Conservation (phyloP, 2,888 invertebrate species). For the Nemurella pictetii region DNA sequence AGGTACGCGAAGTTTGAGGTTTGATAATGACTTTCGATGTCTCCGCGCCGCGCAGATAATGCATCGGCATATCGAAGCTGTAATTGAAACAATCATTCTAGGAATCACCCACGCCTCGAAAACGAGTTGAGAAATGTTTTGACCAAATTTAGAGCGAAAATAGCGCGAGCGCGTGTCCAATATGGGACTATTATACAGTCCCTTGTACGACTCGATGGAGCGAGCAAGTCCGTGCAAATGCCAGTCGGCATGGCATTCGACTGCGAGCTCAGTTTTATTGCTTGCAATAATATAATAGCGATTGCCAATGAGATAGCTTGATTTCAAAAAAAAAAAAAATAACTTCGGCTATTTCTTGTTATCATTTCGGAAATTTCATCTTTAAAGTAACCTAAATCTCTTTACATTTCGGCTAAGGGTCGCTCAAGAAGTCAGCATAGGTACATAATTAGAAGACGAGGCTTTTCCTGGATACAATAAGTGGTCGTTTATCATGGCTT, state of each 20-base stretch:
- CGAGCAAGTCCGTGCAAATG: no score
- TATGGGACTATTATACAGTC: neutral
- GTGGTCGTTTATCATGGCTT: neutral
- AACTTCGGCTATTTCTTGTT: no score
- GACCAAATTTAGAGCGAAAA: neutral
- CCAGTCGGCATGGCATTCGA: no score
- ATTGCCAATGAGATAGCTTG: no score
- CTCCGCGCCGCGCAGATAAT: no score
- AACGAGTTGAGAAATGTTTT: slow-evolving; percentile 1
- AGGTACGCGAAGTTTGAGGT: neutral
- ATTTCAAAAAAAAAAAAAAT: no score
- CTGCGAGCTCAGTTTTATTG: neutral
- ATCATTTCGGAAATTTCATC: no score
- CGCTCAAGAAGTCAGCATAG: neutral
- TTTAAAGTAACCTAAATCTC: no score
- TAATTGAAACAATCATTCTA: neutral
- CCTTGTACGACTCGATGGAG: neutral
- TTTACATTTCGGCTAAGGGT: neutral
- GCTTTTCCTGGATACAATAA: neutral
- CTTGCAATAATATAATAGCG: no score
- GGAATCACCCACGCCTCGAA: slow-evolving; percentile 16
- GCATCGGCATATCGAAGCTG: neutral
- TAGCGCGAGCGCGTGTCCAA: neutral
- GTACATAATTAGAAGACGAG: neutral
- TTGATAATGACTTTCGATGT: neutral